phyloP scores from a whole-genome alignment of 1,140 invertebrate species.

The Solen grandis region DNA sequence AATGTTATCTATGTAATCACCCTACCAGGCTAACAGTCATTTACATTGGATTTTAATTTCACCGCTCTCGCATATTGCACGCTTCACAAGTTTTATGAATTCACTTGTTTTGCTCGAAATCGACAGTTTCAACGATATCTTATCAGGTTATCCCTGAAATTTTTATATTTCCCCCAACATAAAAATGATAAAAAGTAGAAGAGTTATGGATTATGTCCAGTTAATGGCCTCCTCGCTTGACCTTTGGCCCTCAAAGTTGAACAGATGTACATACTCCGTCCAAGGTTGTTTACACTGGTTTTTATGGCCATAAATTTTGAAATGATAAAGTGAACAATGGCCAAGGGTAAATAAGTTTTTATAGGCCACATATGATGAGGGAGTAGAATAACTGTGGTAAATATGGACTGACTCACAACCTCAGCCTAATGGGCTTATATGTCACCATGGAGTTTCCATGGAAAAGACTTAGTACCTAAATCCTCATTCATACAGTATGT shows the following conservation, averaged over 20 bases:
- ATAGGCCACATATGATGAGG: too few relatives aligned
- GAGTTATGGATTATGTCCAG: conserved; percentile 53
- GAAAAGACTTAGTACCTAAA: too few relatives aligned
- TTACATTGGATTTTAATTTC: conserved; percentile 32
- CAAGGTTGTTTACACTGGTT: background rate
- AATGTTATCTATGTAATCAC: background rate
- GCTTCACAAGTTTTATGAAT: conserved; percentile 49
- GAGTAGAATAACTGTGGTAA: too few relatives aligned
- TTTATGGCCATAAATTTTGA: too few relatives aligned
- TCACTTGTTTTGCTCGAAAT: conserved; percentile 19
- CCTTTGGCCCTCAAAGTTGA: conserved; percentile 20
- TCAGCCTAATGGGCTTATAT: too few relatives aligned
- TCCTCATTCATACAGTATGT: too few relatives aligned
- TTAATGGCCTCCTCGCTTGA: conserved; percentile 39
- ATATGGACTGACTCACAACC: too few relatives aligned
- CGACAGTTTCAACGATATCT: conserved; percentile 42
- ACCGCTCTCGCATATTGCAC: background rate
- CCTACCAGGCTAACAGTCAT: conserved; percentile 3
- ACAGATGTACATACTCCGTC: background rate
- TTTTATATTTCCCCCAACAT: conserved; percentile 49
- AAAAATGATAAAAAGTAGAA: conserved; percentile 49
- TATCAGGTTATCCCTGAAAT: conserved; percentile 41
- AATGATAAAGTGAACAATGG: too few relatives aligned
- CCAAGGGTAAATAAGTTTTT: too few relatives aligned
- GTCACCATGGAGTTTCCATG: too few relatives aligned